These are phyloP conservation scores for Caenorhabditis sp. DNA, from an alignment of 2,888 invertebrate genomes.

Conservation along the genomic window DNA sequence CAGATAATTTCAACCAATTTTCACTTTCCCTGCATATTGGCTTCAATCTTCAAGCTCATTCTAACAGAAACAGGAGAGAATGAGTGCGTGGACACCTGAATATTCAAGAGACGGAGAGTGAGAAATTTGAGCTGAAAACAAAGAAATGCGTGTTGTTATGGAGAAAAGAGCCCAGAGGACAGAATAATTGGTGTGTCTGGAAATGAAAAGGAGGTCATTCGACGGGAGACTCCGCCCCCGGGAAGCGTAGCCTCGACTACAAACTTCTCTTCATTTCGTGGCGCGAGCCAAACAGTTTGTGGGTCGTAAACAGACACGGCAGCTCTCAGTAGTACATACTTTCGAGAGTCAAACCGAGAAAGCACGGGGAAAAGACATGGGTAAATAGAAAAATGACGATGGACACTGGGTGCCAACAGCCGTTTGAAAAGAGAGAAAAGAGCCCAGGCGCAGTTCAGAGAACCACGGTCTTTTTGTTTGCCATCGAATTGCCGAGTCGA, in stretches of 20 bases:
- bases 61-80: not conserved
- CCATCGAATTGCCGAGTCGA: slow-evolving; percentile 42
- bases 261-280: slow-evolving; percentile 22
- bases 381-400: slow-evolving; percentile 31
- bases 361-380: slow-evolving; percentile 3
- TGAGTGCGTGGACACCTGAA: slow-evolving; percentile 1
- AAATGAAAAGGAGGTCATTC: slow-evolving; percentile 3
- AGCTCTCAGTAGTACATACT: slow-evolving; percentile 8
- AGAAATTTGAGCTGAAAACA: not conserved
- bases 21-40: not conserved
- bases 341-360: slow-evolving; percentile 17
- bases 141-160: slow-evolving; percentile 20
- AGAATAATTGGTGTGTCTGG: slow-evolving; percentile 11
- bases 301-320: no score
- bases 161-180: not conserved
- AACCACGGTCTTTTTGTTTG: slow-evolving; percentile 33
- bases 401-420: slow-evolving; percentile 51
- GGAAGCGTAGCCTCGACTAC: slow-evolving; percentile 29
- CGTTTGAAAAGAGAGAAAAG: slow-evolving; percentile 23
- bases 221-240: not conserved
- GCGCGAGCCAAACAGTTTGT: slow-evolving; percentile 35
- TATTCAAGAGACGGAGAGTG: not conserved
- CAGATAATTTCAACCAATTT: not conserved
- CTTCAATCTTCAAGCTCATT: not conserved
- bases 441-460: slow-evolving; percentile 6